phyloP scores from a whole-genome alignment of 2,888 invertebrate species.

The Seladonia tumulorum region DNA sequence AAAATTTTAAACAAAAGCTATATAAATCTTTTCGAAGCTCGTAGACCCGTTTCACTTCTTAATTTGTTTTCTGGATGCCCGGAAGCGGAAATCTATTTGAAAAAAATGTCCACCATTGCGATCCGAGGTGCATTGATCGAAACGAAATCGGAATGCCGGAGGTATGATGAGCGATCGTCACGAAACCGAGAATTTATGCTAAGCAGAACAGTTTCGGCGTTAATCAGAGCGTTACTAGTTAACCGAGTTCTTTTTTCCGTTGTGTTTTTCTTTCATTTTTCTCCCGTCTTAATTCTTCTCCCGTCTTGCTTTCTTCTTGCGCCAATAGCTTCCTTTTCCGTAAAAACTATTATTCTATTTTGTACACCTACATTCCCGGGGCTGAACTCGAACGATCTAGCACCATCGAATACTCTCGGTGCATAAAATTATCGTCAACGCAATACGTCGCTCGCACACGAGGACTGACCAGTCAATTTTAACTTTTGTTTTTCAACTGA shows the following conservation, averaged over 20 bases:
- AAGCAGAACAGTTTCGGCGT: conserved; percentile 49
- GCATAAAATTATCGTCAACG: not conserved
- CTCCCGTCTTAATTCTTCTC: conserved; percentile 14
- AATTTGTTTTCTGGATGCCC: not conserved
- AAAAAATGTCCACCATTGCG: not conserved
- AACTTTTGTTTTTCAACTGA: not conserved
- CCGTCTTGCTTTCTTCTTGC: conserved; percentile 18
- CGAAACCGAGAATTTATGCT: conserved; percentile 35
- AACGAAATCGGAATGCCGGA: conserved; percentile 52
- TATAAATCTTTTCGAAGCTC: not conserved
- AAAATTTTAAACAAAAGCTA: not conserved
- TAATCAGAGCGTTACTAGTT: conserved; percentile 82
- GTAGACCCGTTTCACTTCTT: not conserved
- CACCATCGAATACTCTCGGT: no score
- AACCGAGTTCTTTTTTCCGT: conserved; percentile 66
- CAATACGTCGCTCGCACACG: not conserved
- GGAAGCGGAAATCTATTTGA: not conserved
- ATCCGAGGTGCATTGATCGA: conserved; percentile 23
- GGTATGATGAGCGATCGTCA: conserved; percentile 25
- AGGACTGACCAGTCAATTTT: not conserved
- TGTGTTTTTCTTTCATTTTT: conserved; percentile 52
- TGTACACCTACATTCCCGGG: not conserved
- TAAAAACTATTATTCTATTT: not conserved
- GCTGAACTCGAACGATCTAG: not conserved
- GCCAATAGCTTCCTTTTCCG: not conserved